Percentiles rank a stretch among this genome's conserved stretches.
These are phyloP conservation scores for Leptodactylus fuscus DNA, from an alignment of 2,113 vertebrate genomes.

Conservation along the genomic window DNA sequence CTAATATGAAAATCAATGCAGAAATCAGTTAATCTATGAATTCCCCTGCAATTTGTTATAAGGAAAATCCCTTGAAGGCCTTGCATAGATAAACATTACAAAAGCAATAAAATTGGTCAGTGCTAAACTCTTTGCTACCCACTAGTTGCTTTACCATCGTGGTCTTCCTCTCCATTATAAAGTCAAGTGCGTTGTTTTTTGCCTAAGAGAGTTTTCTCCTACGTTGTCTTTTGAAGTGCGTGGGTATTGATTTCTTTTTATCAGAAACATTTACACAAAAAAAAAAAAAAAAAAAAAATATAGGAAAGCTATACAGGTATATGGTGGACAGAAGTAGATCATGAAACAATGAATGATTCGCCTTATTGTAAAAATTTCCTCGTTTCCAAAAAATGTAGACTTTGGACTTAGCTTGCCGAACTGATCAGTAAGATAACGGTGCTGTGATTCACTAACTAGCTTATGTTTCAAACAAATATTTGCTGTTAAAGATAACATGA, in stretches of 20 bases:
- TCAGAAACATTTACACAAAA: background rate
- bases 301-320: background rate
- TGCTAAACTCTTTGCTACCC: too few relatives aligned
- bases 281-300: slow-evolving; percentile 17
- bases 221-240: background rate
- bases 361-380: slow-evolving; percentile 57
- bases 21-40: too few relatives aligned
- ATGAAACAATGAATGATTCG: background rate
- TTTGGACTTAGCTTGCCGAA: slow-evolving; percentile 69
- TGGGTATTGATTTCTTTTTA: background rate
- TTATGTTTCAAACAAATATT: slow-evolving; percentile 79
- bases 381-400: slow-evolving; percentile 66
- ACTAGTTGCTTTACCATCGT: too few relatives aligned
- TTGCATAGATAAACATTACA: too few relatives aligned
- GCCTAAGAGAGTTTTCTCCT: background rate
- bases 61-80: too few relatives aligned
- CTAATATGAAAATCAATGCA: too few relatives aligned
- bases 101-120: too few relatives aligned
- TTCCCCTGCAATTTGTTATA: too few relatives aligned
- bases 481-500: slow-evolving; percentile 73
- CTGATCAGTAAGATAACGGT: slow-evolving; percentile 71
- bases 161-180: background rate
- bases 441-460: slow-evolving; percentile 70
- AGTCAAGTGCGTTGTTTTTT: background rate
- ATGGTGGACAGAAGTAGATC: background rate